Base-by-base conservation (phyloP, 2,888 invertebrate genomes). In the Phortica okadai region DNA sequence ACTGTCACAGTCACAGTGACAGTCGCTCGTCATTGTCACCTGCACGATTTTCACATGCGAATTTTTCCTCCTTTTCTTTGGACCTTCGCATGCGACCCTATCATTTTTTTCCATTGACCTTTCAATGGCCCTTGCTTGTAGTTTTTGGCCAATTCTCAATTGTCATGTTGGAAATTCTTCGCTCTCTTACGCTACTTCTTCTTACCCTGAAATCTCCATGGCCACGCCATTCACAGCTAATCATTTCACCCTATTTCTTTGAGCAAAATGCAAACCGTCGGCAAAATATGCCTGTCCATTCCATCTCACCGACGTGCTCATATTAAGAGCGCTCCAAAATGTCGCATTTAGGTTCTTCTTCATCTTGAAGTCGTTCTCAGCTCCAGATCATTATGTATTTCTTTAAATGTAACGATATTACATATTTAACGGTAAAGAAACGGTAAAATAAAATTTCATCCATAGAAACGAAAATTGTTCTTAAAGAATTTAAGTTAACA, bases 111-210 rank as follows among this genome's bases (percentile, higher is more conserved):
- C 1, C 50, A 11, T 50, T 14, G 50, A 2, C 6, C 50, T 2
- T 33, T 33, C 33, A 33, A 33, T 45, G 64, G 41, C 16, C n/a
- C 54, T 58, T 42, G 14, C 33, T 50, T 50, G 86, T 82, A 80
- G 66, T 14, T 66, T 66, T 66, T 66, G 66, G 14, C 42, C 80
- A 80, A 76, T 74, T 56, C 41, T 70, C 69, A 58, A 44, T 42
- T 44, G 64, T 67, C 67, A 54, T 72, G 67, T 1, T 33, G 3
- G 4, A 33, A 33, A 33, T 33, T 4, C 45, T 10, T n/a, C 8
- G 25, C 14, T 59, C 16, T 59, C 67, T 76, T 74, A 75, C 77
- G 75, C 54, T 59, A 5, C 56, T 73, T 81, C 76, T 79, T 77
- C 78, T 50, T 50, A 14, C 6, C 14, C 14, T 10, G 11, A 42